phyloP scores from a whole-genome alignment of 2,797 vertebrate genomes.

The Melanotaenia trifasciata region DNA sequence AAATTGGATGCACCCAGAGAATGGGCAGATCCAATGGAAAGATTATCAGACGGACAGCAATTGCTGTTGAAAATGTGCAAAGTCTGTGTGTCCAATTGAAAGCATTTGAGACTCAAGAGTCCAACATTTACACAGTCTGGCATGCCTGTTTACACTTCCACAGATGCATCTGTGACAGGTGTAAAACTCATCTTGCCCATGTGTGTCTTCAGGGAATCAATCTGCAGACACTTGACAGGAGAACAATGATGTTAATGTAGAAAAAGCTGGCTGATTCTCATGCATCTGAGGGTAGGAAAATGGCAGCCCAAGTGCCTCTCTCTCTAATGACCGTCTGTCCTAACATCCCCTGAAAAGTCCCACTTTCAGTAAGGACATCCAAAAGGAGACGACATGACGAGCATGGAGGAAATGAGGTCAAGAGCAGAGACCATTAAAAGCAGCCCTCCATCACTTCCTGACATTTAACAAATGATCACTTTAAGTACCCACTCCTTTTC shows the following conservation, averaged over 20 bases:
- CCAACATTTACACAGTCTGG: conserved; percentile 24
- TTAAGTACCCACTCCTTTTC: conserved; percentile 28
- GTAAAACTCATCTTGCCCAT: conserved; percentile 20
- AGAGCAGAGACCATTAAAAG: conserved; percentile 18
- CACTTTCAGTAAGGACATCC: conserved; percentile 33
- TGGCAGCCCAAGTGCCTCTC: conserved; percentile 2
- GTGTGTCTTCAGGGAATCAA: conserved; percentile 12
- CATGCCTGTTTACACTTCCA: conserved; percentile 25
- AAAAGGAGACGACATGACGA: conserved; percentile 35
- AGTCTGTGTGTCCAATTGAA: conserved; percentile 19
- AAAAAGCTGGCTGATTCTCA: conserved; percentile 35
- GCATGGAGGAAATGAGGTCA: conserved; percentile 42
- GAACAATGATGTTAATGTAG: conserved; percentile 40
- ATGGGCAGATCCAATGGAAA: conserved; percentile 45
- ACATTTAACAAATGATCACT: conserved; percentile 37
- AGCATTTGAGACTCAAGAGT: conserved; percentile 10
- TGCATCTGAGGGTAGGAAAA: conserved; percentile 24
- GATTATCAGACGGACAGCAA: conserved; percentile 29
- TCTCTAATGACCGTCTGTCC: conserved; percentile 22
- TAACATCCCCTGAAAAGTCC: conserved; percentile 17
- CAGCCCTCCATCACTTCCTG: conserved; percentile 15
- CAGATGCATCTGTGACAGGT: conserved; percentile 38
- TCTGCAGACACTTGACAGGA: conserved; percentile 19
- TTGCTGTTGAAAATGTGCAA: conserved; percentile 22
- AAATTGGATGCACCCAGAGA: conserved; percentile 33